Evolutionary conservation across 1,140 invertebrate genomes (phyloP), one percentile per base, ranked within the genome.

Genomic region (Acromyrmex echinatior): DNA sequence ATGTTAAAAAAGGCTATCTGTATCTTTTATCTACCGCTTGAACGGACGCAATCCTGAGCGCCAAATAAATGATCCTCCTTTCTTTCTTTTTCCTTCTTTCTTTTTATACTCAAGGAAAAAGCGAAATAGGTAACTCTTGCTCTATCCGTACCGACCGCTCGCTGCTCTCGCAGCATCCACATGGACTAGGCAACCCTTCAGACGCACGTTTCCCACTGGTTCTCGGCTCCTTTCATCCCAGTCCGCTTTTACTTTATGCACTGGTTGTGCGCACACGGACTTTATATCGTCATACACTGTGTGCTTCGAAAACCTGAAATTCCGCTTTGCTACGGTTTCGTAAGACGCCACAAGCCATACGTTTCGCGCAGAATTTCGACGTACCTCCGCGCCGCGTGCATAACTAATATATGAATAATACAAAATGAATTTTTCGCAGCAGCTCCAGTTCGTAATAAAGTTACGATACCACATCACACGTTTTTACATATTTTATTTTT

Each of bases 181-280:
- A 82, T 70, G 80, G 60, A 78, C 58, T 49, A 45, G 31, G 82
- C 88, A 86, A 81, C 88, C 88, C 88, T 90, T 90, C 88, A 89
- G 88, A 87, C 71, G 73, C 88, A 81, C 88, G 88, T 87, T 86
- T 82, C 87, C 70, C 84, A 70, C 63, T 87, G 21, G 63, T 86
- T 89, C 88, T 63, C 82, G 49, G 70, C 76, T 90, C 88, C 77
- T 90, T 89, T 90, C 77, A 90, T 87, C 88, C 58, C 60, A 62
- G 70, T 68, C 73, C 74, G 87, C 88, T 89, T 89, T 90, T 90
- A 89, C 88, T 87, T 89, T 90, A 89, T 87, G 88, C 88, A 53
- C 63, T 76, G 63, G 84, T 77, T 88, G 70, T 82, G 71, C 77
- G 53, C 56, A 7, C 80, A 56, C 31, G 77, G 71, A 87, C 77